Evolutionary conservation across 2,113 vertebrate species (phyloP).

Genomic region (Apeltes quadracus): DNA sequence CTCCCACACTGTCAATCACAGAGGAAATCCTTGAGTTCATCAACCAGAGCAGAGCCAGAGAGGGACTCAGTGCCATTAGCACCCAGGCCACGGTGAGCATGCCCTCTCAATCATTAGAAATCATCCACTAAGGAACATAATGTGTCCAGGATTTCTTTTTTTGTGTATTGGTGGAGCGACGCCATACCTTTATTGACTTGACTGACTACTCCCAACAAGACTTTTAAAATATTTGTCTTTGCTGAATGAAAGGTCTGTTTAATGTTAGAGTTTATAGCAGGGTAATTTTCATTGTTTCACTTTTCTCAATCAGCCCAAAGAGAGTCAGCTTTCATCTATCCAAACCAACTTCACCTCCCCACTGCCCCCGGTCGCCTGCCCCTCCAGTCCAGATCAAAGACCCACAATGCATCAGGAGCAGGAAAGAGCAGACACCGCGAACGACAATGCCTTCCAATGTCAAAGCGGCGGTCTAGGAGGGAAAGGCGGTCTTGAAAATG

Average conservation of each 20-base stretch:
- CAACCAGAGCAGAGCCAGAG: slow-evolving; percentile 81
- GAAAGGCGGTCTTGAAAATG: slow-evolving; percentile 32
- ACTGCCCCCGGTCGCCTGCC: slow-evolving; percentile 39
- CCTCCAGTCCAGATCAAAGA: slow-evolving; percentile 23
- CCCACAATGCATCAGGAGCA: slow-evolving; percentile 32
- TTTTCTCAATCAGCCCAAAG: slow-evolving; percentile 20
- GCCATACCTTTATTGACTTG: not conserved
- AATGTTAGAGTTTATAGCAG: not conserved
- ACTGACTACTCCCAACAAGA: not conserved
- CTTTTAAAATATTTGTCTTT: not conserved
- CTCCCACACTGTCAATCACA: slow-evolving; percentile 85
- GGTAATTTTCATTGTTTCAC: not conserved
- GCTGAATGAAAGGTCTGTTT: not conserved
- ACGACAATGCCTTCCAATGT: not conserved
- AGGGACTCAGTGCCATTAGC: slow-evolving; percentile 49
- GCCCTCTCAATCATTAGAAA: not conserved
- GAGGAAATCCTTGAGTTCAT: slow-evolving; percentile 89
- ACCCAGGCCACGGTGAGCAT: slow-evolving; percentile 4
- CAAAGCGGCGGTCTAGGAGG: slow-evolving; percentile 57
- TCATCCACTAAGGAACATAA: not conserved
- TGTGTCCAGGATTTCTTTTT: not conserved
- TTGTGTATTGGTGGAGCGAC: not conserved
- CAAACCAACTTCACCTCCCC: slow-evolving; percentile 65
- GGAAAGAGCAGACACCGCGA: slow-evolving; percentile 26
- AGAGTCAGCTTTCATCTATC: slow-evolving; percentile 1